Conservation (phyloP, 2,113 vertebrate genomes). For the Psilopsiagon aymara region DNA sequence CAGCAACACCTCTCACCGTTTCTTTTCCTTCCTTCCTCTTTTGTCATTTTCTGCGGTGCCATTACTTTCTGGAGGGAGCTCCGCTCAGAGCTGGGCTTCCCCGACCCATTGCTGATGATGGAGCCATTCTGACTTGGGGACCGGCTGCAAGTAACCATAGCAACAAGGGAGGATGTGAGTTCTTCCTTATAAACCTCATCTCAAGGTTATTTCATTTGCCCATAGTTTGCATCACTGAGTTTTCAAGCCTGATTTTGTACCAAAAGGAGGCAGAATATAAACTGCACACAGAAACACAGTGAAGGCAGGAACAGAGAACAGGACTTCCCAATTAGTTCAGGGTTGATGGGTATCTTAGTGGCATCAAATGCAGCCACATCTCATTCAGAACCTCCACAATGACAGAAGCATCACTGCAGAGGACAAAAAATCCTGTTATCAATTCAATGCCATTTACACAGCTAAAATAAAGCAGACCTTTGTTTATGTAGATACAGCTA, state of each 20-base stretch:
- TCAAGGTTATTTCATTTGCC: slow-evolving; percentile 75
- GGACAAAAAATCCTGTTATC: not conserved
- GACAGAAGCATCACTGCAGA: not conserved
- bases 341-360: not conserved
- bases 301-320: not conserved
- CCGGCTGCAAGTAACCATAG: slow-evolving; percentile 96
- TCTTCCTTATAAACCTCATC: slow-evolving; percentile 60
- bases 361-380: not conserved
- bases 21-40: slow-evolving; percentile 88
- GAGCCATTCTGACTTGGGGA: slow-evolving; percentile 95
- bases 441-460: not conserved
- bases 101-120: slow-evolving; percentile 94
- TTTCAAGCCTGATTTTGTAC: slow-evolving; percentile 29
- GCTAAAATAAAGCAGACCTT: not conserved
- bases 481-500: not conserved
- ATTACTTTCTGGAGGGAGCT: slow-evolving; percentile 86
- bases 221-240: slow-evolving; percentile 45
- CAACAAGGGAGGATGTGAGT: slow-evolving; percentile 90
- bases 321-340: not conserved
- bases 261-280: not conserved
- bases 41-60: slow-evolving; percentile 89
- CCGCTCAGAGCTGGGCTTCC: slow-evolving; percentile 85
- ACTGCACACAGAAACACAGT: not conserved
- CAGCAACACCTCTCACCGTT: slow-evolving; percentile 83
- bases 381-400: not conserved